These are phyloP conservation scores for Drosophila mayaguana DNA, from an alignment of 2,888 invertebrate genomes.

Conservation along the genomic window DNA sequence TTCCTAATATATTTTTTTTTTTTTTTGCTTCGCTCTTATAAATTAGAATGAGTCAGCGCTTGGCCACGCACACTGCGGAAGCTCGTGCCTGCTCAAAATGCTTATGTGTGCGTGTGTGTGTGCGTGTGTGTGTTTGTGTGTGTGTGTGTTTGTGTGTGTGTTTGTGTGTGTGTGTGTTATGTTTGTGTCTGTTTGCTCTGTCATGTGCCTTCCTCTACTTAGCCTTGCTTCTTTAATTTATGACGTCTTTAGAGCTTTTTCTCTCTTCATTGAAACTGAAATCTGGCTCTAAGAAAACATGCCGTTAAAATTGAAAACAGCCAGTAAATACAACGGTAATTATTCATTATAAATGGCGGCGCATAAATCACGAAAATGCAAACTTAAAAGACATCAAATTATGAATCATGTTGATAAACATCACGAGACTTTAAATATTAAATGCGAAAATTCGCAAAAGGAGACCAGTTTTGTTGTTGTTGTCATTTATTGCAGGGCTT, in stretches of 20 bases:
- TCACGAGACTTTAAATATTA: not conserved
- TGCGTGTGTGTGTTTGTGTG: constrained; percentile 24
- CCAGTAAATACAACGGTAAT: constrained; percentile 48
- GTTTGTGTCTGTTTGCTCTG: constrained; percentile 14
- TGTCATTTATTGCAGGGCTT: not conserved
- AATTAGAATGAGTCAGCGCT: constrained; percentile 78
- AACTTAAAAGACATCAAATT: not conserved
- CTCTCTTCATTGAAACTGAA: constrained; percentile 42
- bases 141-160: constrained; percentile 18
- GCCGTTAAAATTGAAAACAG: constrained; percentile 55
- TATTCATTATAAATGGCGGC: constrained; percentile 28
- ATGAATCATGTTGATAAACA: not conserved
- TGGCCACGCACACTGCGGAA: constrained; percentile 52
- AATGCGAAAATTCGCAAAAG: not conserved
- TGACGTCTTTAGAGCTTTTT: constrained; percentile 56
- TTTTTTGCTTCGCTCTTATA: constrained; percentile 57
- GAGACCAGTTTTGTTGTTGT: not conserved
- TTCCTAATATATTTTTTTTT: constrained; percentile 26
- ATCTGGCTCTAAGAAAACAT: constrained; percentile 27
- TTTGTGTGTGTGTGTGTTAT: constrained; percentile 25
- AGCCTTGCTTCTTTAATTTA: constrained; percentile 58
- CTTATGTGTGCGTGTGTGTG: constrained; percentile 10
- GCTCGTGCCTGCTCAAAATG: constrained; percentile 49
- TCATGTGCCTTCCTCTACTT: constrained; percentile 25
- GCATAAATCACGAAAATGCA: not conserved